Percentiles rank a stretch among this genome's conserved stretches.
phyloP scores from a whole-genome alignment of 2,797 vertebrate genomes.

The Dendrocincla tyrannina region DNA sequence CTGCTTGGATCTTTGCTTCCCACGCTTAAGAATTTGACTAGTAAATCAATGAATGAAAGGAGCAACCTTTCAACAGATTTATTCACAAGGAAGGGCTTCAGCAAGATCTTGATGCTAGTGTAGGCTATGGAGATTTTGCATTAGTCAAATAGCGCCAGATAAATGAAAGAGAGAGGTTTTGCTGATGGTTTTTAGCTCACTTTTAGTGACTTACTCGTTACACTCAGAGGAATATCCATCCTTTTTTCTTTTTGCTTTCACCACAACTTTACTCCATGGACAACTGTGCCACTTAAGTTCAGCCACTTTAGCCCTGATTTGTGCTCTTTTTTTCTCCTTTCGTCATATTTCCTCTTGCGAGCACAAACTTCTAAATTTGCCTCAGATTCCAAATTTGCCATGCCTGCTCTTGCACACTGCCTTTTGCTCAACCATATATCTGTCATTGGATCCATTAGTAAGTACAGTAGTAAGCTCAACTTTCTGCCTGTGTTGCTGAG shows the following conservation, averaged over 20 bases:
- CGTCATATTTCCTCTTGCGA: background rate
- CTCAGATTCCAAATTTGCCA: slow-evolving; percentile 64
- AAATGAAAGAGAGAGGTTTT: background rate
- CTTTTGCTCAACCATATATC: slow-evolving; percentile 20
- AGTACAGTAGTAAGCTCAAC: slow-evolving; percentile 57
- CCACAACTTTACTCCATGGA: background rate
- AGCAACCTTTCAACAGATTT: background rate
- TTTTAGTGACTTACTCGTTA: background rate
- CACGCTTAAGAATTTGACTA: background rate
- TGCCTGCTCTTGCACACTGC: slow-evolving; percentile 41
- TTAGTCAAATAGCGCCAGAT: background rate
- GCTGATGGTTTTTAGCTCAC: background rate
- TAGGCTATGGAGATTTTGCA: background rate
- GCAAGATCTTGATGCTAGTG: background rate
- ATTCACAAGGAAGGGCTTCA: background rate
- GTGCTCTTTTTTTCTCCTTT: background rate
- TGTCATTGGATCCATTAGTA: slow-evolving; percentile 65
- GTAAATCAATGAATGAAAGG: background rate
- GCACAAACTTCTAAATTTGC: slow-evolving; percentile 56
- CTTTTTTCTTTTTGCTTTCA: slow-evolving; percentile 10
- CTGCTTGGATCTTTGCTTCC: background rate
- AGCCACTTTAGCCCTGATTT: slow-evolving; percentile 47
- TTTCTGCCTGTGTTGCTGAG: slow-evolving; percentile 47
- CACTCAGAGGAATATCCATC: background rate
- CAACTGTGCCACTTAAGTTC: slow-evolving; percentile 20